Percentiles rank a stretch among this genome's conserved stretches.
phyloP scores from a whole-genome alignment of 92 coral and sea anemone genomes.

The Pocillopora meandrina region DNA sequence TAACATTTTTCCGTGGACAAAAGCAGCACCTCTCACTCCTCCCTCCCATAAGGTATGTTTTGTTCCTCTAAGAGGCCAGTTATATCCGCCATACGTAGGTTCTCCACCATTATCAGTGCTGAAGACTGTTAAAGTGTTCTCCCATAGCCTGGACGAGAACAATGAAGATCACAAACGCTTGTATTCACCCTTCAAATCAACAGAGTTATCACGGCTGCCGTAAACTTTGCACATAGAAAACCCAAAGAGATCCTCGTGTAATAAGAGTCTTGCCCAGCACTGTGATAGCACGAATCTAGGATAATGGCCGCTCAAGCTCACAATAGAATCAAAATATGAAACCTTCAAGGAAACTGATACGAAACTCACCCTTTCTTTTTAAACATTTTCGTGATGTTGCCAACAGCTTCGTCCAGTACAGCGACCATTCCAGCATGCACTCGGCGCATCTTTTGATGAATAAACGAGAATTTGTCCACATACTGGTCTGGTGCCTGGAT shows the following conservation, averaged over 20 bases:
- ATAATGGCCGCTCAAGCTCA: too few relatives aligned
- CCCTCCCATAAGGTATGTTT: conserved; percentile 77
- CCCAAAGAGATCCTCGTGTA: too few relatives aligned
- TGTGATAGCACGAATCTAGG: too few relatives aligned
- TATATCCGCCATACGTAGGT: conserved; percentile 57
- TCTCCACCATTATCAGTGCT: conserved; percentile 76
- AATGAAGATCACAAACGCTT: neutral
- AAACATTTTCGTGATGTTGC: conserved; percentile 64
- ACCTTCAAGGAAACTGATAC: too few relatives aligned
- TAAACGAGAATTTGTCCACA: conserved; percentile 63
- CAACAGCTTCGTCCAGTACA: conserved; percentile 82
- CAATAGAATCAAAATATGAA: too few relatives aligned
- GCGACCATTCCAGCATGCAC: conserved; percentile 73
- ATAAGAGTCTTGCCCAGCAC: too few relatives aligned
- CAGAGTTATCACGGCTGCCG: neutral
- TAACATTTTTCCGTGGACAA: conserved; percentile 59
- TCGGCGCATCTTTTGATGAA: conserved; percentile 60
- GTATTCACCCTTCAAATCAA: neutral
- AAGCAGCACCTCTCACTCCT: conserved; percentile 65
- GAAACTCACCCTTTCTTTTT: conserved; percentile 60
- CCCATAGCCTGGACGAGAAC: conserved; percentile 49
- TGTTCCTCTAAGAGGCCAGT: conserved; percentile 76
- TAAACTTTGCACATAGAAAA: neutral
- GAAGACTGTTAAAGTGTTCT: conserved; percentile 61
- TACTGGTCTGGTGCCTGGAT: conserved; percentile 72